Percentiles rank a stretch among this genome's conserved stretches.
Conservation (phyloP, 2,113 vertebrate species). For the Anarrhichthys ocellatus region DNA sequence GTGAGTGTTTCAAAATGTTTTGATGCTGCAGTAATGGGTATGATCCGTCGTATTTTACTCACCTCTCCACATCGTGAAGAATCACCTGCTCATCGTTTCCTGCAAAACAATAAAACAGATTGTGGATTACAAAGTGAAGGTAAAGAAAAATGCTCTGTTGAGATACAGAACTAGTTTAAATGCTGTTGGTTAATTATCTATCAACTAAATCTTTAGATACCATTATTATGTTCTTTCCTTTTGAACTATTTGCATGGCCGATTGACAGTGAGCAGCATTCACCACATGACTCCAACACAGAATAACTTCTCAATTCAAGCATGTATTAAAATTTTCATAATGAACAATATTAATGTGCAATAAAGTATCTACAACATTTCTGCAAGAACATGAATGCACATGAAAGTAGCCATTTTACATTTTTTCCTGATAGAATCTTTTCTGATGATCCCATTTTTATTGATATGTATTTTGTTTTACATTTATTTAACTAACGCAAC, state of each 20-base stretch:
- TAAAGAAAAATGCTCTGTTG: not conserved
- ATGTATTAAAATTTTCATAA: not conserved
- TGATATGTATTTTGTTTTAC: not conserved
- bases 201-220: not conserved
- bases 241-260: not conserved
- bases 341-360: not conserved
- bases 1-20: not conserved
- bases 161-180: not conserved
- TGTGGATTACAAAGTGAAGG: not conserved
- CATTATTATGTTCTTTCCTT: not conserved
- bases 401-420: not conserved
- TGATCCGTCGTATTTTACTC: conserved; percentile 46
- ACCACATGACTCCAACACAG: not conserved
- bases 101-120: conserved; percentile 69
- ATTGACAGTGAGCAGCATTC: not conserved
- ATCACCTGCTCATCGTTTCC: conserved; percentile 99
- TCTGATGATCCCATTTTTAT: not conserved
- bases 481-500: not conserved
- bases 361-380: not conserved
- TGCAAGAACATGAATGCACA: not conserved
- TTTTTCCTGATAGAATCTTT: not conserved
- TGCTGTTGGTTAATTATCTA: not conserved
- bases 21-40: not conserved
- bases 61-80: conserved; percentile 98
- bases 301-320: not conserved